Conservation (phyloP, 2,888 invertebrate species). For the Ceratothoa steindachneri region DNA sequence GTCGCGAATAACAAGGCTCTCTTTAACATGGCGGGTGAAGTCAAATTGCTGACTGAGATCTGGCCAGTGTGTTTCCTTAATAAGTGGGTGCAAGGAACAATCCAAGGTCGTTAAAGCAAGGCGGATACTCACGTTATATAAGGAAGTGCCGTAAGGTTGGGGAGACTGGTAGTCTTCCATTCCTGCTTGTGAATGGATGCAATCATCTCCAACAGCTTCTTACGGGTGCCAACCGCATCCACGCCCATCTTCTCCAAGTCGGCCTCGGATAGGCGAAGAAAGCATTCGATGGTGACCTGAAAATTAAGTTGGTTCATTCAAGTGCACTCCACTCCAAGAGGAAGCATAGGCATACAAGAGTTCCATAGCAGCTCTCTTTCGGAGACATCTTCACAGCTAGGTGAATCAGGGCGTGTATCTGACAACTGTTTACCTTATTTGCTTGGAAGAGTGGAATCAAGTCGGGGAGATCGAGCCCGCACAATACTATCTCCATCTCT, state of each 20-base stretch:
- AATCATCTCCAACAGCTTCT: constrained; percentile 54
- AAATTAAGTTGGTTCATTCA: too few relatives aligned
- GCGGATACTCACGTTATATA: constrained; percentile 51
- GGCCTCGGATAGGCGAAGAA: constrained; percentile 53
- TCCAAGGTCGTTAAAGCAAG: too few relatives aligned
- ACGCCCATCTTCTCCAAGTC: constrained; percentile 54
- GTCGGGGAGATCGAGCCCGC: constrained; percentile 52
- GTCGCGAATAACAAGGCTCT: too few relatives aligned
- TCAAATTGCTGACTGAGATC: too few relatives aligned
- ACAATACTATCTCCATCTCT: constrained; percentile 55
- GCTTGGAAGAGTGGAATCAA: constrained; percentile 51
- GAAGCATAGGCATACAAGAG: too few relatives aligned
- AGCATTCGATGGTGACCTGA: constrained; percentile 51
- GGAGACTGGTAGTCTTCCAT: constrained; percentile 54
- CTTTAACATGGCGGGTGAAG: too few relatives aligned
- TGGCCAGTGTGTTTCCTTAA: too few relatives aligned
- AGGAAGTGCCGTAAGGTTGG: constrained; percentile 51
- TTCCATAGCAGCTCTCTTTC: too few relatives aligned
- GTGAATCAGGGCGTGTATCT: too few relatives aligned
- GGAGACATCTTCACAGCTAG: too few relatives aligned
- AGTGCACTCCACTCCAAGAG: too few relatives aligned
- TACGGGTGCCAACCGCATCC: constrained; percentile 52
- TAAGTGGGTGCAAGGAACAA: too few relatives aligned
- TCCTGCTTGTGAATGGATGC: constrained; percentile 54
- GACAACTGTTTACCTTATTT: background rate